Evolutionary conservation across 2,797 vertebrate genomes (phyloP).

Genomic region (Pangasius macronema): DNA sequence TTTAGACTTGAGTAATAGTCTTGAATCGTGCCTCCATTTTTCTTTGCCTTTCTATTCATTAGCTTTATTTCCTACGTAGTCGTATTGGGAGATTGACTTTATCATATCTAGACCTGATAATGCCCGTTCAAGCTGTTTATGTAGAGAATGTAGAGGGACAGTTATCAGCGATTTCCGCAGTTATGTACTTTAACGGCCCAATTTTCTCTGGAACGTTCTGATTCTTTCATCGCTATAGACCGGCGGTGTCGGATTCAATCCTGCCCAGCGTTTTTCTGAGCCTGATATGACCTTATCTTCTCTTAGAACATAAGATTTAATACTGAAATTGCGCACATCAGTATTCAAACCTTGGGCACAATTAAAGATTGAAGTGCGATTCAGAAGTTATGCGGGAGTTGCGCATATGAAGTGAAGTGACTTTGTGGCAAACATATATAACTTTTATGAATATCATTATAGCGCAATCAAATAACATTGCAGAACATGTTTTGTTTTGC

Average conservation of each 20-base stretch:
- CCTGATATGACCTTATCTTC: background rate
- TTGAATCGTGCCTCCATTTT: background rate
- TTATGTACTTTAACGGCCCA: background rate
- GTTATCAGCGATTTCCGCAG: background rate
- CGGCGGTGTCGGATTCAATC: too few relatives aligned
- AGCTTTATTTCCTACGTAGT: background rate
- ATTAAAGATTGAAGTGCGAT: background rate
- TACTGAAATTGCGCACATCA: background rate
- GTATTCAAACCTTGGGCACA: background rate
- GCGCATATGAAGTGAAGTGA: too few relatives aligned
- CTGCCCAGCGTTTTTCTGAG: background rate
- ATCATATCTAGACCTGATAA: background rate
- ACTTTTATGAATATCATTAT: too few relatives aligned
- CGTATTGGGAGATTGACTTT: background rate
- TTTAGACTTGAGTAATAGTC: constrained; percentile 14
- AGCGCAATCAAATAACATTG: too few relatives aligned
- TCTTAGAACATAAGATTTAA: background rate
- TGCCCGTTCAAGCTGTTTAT: background rate
- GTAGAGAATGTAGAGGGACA: background rate
- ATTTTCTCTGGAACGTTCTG: background rate
- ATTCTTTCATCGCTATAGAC: background rate
- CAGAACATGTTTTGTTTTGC: too few relatives aligned
- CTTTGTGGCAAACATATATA: too few relatives aligned
- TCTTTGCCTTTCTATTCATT: background rate
- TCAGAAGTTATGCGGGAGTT: background rate